These are phyloP conservation scores for Seladonia tumulorum DNA, from an alignment of 2,888 invertebrate genomes.

Conservation along the genomic window DNA sequence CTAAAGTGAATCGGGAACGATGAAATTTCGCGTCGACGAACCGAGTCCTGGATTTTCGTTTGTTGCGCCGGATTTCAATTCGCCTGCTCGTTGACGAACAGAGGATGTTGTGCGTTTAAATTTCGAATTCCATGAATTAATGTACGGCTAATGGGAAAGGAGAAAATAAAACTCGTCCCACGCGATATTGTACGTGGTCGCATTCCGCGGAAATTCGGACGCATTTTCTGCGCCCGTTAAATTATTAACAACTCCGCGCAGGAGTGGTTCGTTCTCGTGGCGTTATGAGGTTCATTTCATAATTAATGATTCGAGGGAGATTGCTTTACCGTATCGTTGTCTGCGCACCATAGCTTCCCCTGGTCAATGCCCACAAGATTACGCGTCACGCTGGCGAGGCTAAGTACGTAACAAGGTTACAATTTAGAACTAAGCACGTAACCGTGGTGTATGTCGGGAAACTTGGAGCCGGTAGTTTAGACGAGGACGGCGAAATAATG, in stretches of 20 bases:
- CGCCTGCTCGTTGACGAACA: not conserved
- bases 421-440: constrained; percentile 53
- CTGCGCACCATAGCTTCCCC: constrained; percentile 42
- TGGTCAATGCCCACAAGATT: constrained; percentile 68
- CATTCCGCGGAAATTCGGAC: not conserved
- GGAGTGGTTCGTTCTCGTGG: not conserved
- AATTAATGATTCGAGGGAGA: constrained; percentile 42
- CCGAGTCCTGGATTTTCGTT: not conserved
- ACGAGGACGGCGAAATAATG: constrained; percentile 38
- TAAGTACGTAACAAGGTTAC: constrained; percentile 68
- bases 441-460: constrained; percentile 19
- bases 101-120: not conserved
- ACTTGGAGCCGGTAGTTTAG: constrained; percentile 31
- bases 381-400: constrained; percentile 66
- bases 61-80: not conserved
- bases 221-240: not conserved
- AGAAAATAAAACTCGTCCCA: not conserved
- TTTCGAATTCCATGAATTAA: not conserved
- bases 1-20: no score
- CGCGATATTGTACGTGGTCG: not conserved
- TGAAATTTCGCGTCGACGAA: no score
- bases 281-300: not conserved
- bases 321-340: constrained; percentile 34
- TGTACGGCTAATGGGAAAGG: not conserved
- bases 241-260: not conserved